Evolutionary conservation across 1,140 invertebrate genomes (phyloP), one percentile per base, ranked within the genome.

Genomic region (Drosophila bipectinata): DNA sequence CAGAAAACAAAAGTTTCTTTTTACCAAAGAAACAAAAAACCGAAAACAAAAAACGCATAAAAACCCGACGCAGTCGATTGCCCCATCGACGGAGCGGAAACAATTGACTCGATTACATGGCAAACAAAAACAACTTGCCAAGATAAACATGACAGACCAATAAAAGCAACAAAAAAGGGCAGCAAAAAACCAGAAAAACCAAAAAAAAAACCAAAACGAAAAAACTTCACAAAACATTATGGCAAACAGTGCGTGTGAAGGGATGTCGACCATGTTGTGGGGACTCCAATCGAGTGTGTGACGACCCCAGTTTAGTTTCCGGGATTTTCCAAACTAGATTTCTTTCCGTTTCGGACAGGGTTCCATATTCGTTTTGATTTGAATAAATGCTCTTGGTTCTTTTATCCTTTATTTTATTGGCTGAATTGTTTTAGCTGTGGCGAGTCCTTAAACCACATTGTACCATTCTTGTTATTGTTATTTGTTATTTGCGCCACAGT

Each of bases 91-190:
- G 78, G 72, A 90, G 58, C 81, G 85, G 81, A 90, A 90, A 90
- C 85, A 90, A 90, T 90, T 90, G 85, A 90, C 87, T 90, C 87
- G 87, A 90, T 82, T 90, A 90, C 87, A 81, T 32, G 61, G 68
- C 64, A 79, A 80, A 69, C 75, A 88, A 66, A 74, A 78, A 77
- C 80, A 83, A 80, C 45, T 64, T 83, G 80, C 73, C 79, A 84
- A 83, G 64, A 83, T 84, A 83, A 83, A 83, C 81, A 83, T 85
- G 81, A 80, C 77, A 73, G 58, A 66, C 53, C 80, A 85, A 84
- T 84, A 84, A 84, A 84, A 72, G 56, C 44, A 53, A 61, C 49
- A 55, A 75, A 85, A 83, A 56, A 60, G 37, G 32, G 47, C 56
- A 54, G 12, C 52, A 32, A 28, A 77, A 53, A 44, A 51, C 32